Evolutionary conservation across 2,113 vertebrate genomes (phyloP), one percentile per base, ranked within the genome.

Genomic region (Mobula birostris): DNA sequence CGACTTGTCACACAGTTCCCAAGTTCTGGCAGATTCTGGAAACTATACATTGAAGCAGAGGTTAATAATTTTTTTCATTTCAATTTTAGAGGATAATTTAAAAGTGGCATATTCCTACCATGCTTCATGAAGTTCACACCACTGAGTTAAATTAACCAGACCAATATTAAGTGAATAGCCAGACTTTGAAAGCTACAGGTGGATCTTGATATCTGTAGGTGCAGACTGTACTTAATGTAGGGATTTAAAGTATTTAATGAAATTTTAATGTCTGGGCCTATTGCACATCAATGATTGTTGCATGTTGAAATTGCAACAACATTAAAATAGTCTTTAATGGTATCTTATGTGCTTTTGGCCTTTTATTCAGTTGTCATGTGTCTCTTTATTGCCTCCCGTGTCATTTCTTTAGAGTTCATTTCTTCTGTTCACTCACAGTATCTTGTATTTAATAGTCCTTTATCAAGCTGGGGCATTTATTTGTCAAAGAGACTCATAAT

Each of bases 351-450:
- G 98, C 98, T 98, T 74, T 99, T 99, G 99, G 98, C 98, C 98
- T 99, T 99, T 99, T 99, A 98, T 99, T 99, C 98, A 99, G 98
- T 99, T 99, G 98, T 99, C 97, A 95, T 95, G 99, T 99, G 98
- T 99, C 98, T 98, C 99, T 99, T 99, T 99, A 98, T 99, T 99
- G 99, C 98, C 99, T 99, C 99, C 98, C 96, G 98, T 99, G 98
- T 99, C 98, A 98, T 98, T 99, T 99, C 98, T 98, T 99, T 98
- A 97, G 97, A 98, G 97, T 96, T 98, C 96, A 94, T 96, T 97
- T 97, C 96, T 96, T 96, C 96, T 96, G 97, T 93, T 93, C 91
- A 93, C 91, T 93, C 91, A 93, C 91, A 93, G 40, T 93, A 93
- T 56, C 68, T 74, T 93, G 91, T 93, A 93, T 93, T 93, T 93